phyloP scores from a whole-genome alignment of 2,797 vertebrate species.

The Morus bassanus region DNA sequence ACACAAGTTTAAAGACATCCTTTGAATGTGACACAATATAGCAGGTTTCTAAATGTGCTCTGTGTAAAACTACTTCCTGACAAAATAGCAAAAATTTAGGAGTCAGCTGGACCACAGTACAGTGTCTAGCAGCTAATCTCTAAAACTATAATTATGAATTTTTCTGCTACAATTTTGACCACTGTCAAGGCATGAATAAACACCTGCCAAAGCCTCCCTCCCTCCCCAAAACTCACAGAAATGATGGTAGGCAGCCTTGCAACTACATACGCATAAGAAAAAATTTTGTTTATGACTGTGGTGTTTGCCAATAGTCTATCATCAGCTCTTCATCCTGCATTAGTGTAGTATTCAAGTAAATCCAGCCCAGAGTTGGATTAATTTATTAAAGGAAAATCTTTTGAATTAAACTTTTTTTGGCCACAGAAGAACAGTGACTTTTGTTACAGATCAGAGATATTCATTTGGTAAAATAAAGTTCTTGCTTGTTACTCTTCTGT shows the following conservation, averaged over 20 bases:
- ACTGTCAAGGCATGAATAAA: neutral
- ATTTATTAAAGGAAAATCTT: conserved; percentile 17
- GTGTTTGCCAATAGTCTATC: neutral
- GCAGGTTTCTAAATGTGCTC: neutral
- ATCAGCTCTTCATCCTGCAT: neutral
- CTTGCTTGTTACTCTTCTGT: neutral
- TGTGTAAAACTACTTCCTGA: neutral
- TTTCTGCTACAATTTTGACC: neutral
- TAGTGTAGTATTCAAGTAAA: neutral
- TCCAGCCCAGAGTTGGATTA: neutral
- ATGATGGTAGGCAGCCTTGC: neutral
- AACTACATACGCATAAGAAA: neutral
- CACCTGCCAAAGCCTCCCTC: neutral
- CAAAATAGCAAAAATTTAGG: neutral
- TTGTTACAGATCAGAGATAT: neutral
- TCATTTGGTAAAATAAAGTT: neutral
- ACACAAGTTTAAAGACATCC: neutral
- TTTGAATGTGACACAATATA: neutral
- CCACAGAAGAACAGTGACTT: neutral
- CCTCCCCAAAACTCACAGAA: neutral
- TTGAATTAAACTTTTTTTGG: neutral
- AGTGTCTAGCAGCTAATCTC: neutral
- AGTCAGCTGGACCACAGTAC: neutral
- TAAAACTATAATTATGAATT: neutral
- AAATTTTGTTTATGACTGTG: neutral